Percentiles rank a stretch among this genome's conserved stretches.
These are phyloP conservation scores for Parazoanthus atlanticus DNA, from an alignment of 92 coral and sea anemone genomes.

Conservation along the genomic window DNA sequence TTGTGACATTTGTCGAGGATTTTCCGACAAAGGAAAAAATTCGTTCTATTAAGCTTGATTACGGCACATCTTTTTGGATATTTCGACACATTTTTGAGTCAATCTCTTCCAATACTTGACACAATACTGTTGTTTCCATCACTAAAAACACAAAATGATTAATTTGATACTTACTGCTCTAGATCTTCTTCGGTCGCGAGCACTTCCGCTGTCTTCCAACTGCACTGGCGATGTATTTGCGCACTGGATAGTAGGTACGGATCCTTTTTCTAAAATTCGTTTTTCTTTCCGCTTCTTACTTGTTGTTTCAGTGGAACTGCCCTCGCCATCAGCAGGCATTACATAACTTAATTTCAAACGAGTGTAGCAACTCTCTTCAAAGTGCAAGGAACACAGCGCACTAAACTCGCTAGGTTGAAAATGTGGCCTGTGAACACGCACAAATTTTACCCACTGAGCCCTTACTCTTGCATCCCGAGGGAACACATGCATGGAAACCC, in stretches of 20 bases:
- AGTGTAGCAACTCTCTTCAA: slow-evolving; percentile 36
- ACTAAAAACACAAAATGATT: not conserved
- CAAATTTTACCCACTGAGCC: slow-evolving; percentile 49
- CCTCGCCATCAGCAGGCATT: slow-evolving; percentile 14
- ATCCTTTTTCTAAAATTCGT: slow-evolving; percentile 43
- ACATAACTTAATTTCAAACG: slow-evolving; percentile 31
- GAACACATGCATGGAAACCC: slow-evolving; percentile 29
- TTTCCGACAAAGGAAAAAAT: not conserved
- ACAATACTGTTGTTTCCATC: not conserved
- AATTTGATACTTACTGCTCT: slow-evolving; percentile 40
- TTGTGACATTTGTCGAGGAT: not conserved
- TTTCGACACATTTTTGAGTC: not conserved
- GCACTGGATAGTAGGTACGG: slow-evolving; percentile 45
- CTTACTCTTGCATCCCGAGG: slow-evolving; percentile 38
- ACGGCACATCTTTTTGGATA: not conserved
- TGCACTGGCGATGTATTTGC: slow-evolving; percentile 52
- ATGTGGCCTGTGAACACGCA: slow-evolving; percentile 52
- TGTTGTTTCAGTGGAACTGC: not conserved
- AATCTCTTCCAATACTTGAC: not conserved
- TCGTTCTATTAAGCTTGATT: slow-evolving; percentile 4
- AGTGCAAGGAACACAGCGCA: slow-evolving; percentile 44
- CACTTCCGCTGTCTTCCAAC: slow-evolving; percentile 14
- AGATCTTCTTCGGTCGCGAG: slow-evolving; percentile 48
- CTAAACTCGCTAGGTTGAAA: slow-evolving; percentile 32
- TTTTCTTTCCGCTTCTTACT: slow-evolving; percentile 35